Conservation (phyloP, 2,113 vertebrate species). For the Illadopsis cleaveri region DNA sequence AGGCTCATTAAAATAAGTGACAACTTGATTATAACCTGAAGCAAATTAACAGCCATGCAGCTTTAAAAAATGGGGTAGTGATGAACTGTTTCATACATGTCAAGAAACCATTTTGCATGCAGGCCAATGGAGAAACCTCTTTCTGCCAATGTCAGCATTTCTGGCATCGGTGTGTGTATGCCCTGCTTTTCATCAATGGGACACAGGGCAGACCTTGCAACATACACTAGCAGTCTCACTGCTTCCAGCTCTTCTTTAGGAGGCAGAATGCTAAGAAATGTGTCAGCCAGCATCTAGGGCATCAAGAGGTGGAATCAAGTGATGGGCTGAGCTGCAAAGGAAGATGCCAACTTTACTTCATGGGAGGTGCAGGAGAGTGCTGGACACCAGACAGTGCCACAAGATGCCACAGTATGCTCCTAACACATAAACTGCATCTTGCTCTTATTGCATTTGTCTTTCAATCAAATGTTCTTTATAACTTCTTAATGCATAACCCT, state of each 20-base stretch:
- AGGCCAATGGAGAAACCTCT: background rate
- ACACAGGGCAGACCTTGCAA: background rate
- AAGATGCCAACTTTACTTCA: background rate
- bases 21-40: slow-evolving; percentile 31
- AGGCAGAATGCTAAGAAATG: background rate
- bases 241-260: background rate
- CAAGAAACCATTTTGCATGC: background rate
- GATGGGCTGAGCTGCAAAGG: background rate
- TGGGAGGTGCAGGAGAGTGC: rapidly evolving
- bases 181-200: background rate
- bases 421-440: background rate
- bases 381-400: background rate
- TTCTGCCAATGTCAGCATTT: background rate
- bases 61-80: background rate
- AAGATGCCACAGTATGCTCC: background rate
- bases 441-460: background rate
- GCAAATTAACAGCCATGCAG: background rate
- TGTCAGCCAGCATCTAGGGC: background rate
- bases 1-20: slow-evolving; percentile 31
- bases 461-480: background rate
- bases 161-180: rapidly evolving
- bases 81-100: background rate
- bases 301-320: background rate
- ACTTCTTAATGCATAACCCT: background rate
- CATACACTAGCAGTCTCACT: background rate